phyloP scores from a whole-genome alignment of 2,797 vertebrate genomes.

The Enteromius trimaculatus region DNA sequence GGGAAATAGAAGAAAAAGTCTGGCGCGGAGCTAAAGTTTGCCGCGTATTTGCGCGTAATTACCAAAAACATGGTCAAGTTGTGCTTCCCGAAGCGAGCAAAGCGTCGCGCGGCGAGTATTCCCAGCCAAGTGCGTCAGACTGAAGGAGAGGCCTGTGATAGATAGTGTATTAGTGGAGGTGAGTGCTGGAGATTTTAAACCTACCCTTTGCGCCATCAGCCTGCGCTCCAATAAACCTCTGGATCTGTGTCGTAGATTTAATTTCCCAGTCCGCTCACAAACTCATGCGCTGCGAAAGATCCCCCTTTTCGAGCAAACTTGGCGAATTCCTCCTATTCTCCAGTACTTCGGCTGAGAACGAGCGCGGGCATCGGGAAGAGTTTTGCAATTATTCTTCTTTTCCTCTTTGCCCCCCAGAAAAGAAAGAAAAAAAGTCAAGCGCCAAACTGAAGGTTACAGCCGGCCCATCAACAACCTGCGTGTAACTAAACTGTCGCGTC shows the following conservation, averaged over 20 bases:
- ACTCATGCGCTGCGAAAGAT: conserved; percentile 89
- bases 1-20: background rate
- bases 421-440: conserved; percentile 81
- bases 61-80: conserved; percentile 93
- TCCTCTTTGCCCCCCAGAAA: conserved; percentile 77
- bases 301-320: conserved; percentile 84
- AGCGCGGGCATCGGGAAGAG: conserved; percentile 82
- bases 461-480: conserved; percentile 98
- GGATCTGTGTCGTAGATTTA: conserved; percentile 95
- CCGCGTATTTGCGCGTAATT: conserved; percentile 75
- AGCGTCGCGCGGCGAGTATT: conserved; percentile 71
- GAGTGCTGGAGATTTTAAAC: conserved; percentile 94
- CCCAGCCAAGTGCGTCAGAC: conserved; percentile 74
- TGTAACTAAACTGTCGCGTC: conserved; percentile 99
- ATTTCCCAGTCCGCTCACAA: conserved; percentile 97
- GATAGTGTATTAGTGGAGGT: conserved; percentile 90
- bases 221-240: conserved; percentile 99
- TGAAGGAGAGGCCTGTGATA: conserved; percentile 82
- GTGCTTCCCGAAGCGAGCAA: conserved; percentile 72
- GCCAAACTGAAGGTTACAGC: conserved; percentile 94
- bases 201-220: conserved; percentile 99
- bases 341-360: conserved; percentile 80
- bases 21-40: conserved; percentile 27
- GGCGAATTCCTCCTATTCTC: conserved; percentile 88
- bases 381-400: conserved; percentile 85